Base-by-base conservation (phyloP, 2,113 vertebrate species). In the Rhabdomys dilectus region DNA sequence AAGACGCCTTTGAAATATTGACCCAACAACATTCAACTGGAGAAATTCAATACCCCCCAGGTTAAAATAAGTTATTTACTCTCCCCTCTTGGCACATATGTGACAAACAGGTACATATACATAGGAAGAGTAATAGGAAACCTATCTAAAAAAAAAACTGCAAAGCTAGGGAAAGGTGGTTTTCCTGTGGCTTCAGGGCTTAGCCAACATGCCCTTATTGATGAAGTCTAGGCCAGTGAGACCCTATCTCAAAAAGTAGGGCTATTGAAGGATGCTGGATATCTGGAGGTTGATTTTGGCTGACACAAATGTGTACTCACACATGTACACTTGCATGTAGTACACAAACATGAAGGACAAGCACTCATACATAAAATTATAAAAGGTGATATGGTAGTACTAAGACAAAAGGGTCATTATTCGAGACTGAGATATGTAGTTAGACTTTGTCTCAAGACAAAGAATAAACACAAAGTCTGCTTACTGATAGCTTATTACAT, bases 1-100 rank as follows among this genome's bases (percentile, higher is more conserved):
- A 99, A 98, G 99, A 99, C 97, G 99, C 99, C 0, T 99, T 99
- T 24, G 99, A 99, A 86, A 99, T 99, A n/a, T 98, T 99, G 97
- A 99, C 99, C 81, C 98, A 99, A 39, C 99, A 99, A n/a, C 99
- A 99, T 96, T 99, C 99, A 7, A 88, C 98, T 34, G 98, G 98
- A 88, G 98, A 98, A 39, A 98, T 98, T 94, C 99, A 98, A 7
- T 98, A 98, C 58, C 85, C 98, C 16, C 89, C 98, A 98, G 99
- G 99, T 99, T 98, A 97, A 97, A 98, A 93, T 22, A 4, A 26
- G 56, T 24, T 26, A 10, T 48, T 42, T 19, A 7, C 36, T 15
- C 29, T 75, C n/a, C 56, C 22, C 64, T 26, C 3, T 12, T 53
- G 77, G 21, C 31, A 31, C 8, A 75, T 42, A 3, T 3, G n/a